These are phyloP conservation scores for Catalaphyllia jardinei DNA, from an alignment of 64 coral and sea anemone species.

Conservation along the genomic window DNA sequence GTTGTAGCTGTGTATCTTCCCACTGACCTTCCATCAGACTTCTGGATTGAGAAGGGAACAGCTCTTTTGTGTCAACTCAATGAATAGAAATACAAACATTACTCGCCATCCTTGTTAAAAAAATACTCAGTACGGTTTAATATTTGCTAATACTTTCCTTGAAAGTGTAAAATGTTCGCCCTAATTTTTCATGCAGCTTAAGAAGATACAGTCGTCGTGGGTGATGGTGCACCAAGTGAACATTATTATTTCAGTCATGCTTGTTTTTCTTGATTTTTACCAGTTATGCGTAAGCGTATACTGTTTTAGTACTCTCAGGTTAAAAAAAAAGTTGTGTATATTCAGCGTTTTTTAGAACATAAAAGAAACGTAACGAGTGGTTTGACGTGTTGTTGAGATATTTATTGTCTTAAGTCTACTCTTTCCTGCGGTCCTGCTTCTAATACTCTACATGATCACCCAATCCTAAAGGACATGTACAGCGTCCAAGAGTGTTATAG, in stretches of 20 bases:
- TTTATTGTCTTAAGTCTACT: not conserved
- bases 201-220: too few relatives aligned
- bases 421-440: not conserved
- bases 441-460: not conserved
- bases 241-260: not conserved
- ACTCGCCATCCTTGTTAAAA: conserved; percentile 14
- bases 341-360: not conserved
- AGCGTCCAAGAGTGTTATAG: too few relatives aligned
- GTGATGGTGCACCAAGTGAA: not conserved
- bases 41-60: conserved; percentile 97
- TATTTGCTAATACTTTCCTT: not conserved
- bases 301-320: not conserved
- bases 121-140: not conserved
- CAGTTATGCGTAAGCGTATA: not conserved
- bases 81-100: conserved; percentile 44
- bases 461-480: too few relatives aligned
- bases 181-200: not conserved
- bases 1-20: conserved; percentile 95
- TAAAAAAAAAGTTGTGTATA: not conserved
- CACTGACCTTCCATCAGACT: conserved; percentile 69
- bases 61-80: conserved; percentile 94
- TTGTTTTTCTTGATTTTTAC: not conserved
- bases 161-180: not conserved
- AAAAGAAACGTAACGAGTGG: not conserved
- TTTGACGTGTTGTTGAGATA: not conserved